Evolutionary conservation across 2,888 invertebrate genomes (phyloP).

Genomic region (Chrysolina americana): DNA sequence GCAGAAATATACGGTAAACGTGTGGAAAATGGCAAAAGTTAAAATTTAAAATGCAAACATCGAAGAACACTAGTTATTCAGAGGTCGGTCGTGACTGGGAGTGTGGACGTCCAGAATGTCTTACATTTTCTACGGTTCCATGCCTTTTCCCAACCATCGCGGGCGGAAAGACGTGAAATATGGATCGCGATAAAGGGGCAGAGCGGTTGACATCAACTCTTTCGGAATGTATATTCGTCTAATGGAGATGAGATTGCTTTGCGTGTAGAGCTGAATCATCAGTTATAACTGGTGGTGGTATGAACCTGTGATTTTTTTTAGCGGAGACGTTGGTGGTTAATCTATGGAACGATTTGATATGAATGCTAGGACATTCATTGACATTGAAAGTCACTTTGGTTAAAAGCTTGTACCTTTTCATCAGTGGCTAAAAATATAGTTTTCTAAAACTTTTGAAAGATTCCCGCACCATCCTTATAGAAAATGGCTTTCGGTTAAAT

Average conservation of each 20-base stretch:
- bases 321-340: neutral
- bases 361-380: too few species aligned
- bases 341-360: too few species aligned
- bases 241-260: slow-evolving; percentile 22
- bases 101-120: slow-evolving; percentile 45
- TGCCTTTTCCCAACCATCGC: slow-evolving; percentile 32
- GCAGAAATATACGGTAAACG: slow-evolving; percentile 46
- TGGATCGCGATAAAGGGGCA: slow-evolving; percentile 36
- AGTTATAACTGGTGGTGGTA: neutral
- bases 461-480: too few species aligned
- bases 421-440: too few species aligned
- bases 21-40: slow-evolving; percentile 45
- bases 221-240: slow-evolving; percentile 16
- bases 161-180: slow-evolving; percentile 37
- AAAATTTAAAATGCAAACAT: slow-evolving; percentile 55
- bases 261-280: neutral
- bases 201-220: slow-evolving; percentile 26
- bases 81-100: slow-evolving; percentile 52
- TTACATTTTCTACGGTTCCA: slow-evolving; percentile 35
- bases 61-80: slow-evolving; percentile 52
- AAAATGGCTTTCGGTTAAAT: too few species aligned
- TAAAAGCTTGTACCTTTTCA: too few species aligned
- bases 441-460: too few species aligned
- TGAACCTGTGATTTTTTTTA: neutral
- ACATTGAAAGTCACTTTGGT: too few species aligned